Percentiles rank a stretch among this genome's conserved stretches.
Conservation (phyloP, 1,140 invertebrate species). For the Acromyrmex heyeri region DNA sequence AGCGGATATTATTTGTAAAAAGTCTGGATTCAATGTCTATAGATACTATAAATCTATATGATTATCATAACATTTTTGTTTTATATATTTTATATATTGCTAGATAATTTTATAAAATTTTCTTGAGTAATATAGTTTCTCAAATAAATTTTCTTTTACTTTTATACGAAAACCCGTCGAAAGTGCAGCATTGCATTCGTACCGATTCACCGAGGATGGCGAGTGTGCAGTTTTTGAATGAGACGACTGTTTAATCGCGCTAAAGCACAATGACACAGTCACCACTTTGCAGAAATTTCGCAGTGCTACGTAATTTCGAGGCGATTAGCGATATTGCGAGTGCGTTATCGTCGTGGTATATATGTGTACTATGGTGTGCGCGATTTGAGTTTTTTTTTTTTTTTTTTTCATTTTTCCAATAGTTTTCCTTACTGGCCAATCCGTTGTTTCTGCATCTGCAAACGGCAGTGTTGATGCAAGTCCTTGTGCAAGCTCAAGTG, state of each 20-base stretch:
- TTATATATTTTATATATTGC: background rate
- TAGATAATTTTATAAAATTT: background rate
- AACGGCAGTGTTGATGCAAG: background rate
- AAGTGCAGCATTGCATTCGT: background rate
- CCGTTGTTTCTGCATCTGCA: conserved; percentile 3
- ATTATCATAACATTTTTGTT: conserved; percentile 3
- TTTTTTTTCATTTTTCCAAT: conserved; percentile 40
- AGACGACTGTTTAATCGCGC: conserved; percentile 28
- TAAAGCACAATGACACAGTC: conserved; percentile 36
- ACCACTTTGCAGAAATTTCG: conserved; percentile 34
- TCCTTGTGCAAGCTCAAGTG: conserved; percentile 38
- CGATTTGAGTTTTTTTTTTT: background rate
- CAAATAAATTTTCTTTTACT: background rate
- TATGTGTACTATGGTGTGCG: background rate
- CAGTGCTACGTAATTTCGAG: conserved; percentile 44
- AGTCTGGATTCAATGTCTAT: background rate
- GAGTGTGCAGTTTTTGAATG: background rate
- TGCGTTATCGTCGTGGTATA: conserved; percentile 15
- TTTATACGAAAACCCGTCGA: background rate
- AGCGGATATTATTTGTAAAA: conserved; percentile 18
- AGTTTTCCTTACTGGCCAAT: conserved; percentile 13
- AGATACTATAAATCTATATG: background rate
- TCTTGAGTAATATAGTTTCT: background rate
- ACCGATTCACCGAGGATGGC: background rate
- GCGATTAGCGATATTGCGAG: conserved; percentile 41